Conservation (phyloP, 2,797 vertebrate genomes). For the Acipenser ruthenus region DNA sequence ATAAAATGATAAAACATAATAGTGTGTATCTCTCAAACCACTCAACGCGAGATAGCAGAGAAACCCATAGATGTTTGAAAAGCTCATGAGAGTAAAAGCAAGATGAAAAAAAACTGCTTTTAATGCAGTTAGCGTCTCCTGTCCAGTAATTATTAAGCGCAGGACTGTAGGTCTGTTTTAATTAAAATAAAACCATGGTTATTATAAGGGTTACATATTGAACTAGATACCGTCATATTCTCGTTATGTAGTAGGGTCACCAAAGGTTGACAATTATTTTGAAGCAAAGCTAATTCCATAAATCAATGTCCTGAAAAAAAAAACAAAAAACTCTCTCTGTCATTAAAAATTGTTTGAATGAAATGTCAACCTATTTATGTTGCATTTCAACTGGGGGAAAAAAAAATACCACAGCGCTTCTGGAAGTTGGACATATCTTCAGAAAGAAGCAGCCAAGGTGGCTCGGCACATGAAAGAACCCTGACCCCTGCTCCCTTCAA, state of each 20-base stretch:
- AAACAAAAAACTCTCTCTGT: constrained; percentile 9
- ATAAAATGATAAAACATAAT: too few relatives aligned
- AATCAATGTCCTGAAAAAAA: constrained; percentile 1
- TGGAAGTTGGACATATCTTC: too few relatives aligned
- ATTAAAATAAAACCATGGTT: neutral
- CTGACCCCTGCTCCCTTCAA: too few relatives aligned
- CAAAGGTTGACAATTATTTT: constrained; percentile 4
- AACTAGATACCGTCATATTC: neutral
- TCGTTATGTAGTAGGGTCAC: constrained; percentile 11
- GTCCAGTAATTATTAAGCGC: constrained; percentile 9
- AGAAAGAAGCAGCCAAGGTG: too few relatives aligned
- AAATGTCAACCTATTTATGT: constrained; percentile 16
- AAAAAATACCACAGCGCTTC: too few relatives aligned
- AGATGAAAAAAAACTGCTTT: constrained; percentile 51
- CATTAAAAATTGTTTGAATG: constrained; percentile 18
- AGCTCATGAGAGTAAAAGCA: constrained; percentile 46
- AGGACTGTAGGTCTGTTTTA: neutral
- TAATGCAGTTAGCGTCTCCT: constrained; percentile 54
- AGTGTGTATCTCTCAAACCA: constrained; percentile 45
- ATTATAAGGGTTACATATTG: neutral
- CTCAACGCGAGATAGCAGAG: constrained; percentile 64
- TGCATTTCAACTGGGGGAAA: constrained; percentile 5
- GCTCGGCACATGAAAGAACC: too few relatives aligned
- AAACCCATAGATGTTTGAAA: constrained; percentile 54
- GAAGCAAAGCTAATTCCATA: constrained; percentile 6